phyloP scores from a whole-genome alignment of 2,113 vertebrate genomes.

The Elephas maximus region DNA sequence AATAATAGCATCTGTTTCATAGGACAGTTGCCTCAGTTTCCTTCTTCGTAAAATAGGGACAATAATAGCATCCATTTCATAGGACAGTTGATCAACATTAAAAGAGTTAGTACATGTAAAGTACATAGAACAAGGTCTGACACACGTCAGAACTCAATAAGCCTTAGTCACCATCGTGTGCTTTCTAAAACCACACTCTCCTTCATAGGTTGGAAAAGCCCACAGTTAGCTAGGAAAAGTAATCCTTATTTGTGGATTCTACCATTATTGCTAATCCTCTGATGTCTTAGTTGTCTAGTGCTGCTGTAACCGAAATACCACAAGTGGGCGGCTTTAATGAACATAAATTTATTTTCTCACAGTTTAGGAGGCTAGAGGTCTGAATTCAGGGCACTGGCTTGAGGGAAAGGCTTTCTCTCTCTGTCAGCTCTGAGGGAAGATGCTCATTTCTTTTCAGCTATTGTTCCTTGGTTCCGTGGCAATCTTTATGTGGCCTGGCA shows the following conservation, averaged over 20 bases:
- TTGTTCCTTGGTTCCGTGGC: background rate
- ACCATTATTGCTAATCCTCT: constrained; percentile 24
- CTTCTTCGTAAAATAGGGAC: too few relatives aligned
- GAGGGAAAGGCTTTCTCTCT: background rate
- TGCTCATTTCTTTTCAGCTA: background rate
- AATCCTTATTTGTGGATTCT: constrained; percentile 38
- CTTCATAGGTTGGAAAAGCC: constrained; percentile 65
- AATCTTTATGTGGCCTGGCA: background rate
- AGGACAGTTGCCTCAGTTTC: background rate
- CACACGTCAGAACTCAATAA: background rate
- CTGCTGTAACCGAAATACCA: background rate
- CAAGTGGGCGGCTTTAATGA: background rate
- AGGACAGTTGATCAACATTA: background rate
- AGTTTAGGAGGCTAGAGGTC: background rate
- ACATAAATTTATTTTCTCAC: background rate
- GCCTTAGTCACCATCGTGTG: background rate
- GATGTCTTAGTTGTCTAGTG: background rate
- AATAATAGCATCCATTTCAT: background rate
- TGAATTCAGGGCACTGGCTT: background rate
- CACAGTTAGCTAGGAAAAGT: constrained; percentile 21
- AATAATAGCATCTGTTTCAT: background rate
- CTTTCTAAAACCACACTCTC: constrained; percentile 29
- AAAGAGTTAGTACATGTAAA: background rate
- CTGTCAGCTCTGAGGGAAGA: background rate
- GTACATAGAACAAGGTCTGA: background rate